Conservation (phyloP, 2,797 vertebrate genomes). For the Hyperoplus immaculatus region DNA sequence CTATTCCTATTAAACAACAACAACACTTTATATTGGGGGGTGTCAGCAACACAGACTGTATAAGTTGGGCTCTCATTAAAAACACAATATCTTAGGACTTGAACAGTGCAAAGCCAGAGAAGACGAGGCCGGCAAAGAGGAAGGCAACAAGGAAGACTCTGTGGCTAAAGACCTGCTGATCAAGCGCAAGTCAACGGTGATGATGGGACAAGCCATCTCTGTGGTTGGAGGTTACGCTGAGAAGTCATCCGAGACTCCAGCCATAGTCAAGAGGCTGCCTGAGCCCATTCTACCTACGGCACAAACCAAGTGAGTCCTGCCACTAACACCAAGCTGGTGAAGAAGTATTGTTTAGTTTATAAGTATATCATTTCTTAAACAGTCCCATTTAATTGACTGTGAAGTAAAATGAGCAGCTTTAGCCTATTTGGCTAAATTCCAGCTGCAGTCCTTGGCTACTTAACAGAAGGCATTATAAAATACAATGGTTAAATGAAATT, state of each 20-base stretch:
- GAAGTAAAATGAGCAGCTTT: no score
- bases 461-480: no score
- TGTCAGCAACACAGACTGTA: neutral
- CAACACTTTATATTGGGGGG: neutral
- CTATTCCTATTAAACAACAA: no score
- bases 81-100: conserved; percentile 82
- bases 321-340: neutral
- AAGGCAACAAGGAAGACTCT: conserved; percentile 51
- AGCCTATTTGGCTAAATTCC: no score
- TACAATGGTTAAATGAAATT: no score
- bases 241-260: conserved; percentile 77
- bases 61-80: neutral
- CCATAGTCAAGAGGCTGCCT: conserved; percentile 88
- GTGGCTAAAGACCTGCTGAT: conserved; percentile 88
- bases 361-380: no score
- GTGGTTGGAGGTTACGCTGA: conserved; percentile 88
- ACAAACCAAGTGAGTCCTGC: conserved; percentile 88
- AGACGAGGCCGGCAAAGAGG: conserved; percentile 84
- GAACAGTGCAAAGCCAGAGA: conserved; percentile 91
- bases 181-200: conserved; percentile 87
- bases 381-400: no score
- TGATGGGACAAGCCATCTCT: conserved; percentile 92
- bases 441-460: no score
- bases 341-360: no score
- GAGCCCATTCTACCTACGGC: conserved; percentile 92